phyloP scores from a whole-genome alignment of 1,140 invertebrate genomes.

The Cydia amplana region DNA sequence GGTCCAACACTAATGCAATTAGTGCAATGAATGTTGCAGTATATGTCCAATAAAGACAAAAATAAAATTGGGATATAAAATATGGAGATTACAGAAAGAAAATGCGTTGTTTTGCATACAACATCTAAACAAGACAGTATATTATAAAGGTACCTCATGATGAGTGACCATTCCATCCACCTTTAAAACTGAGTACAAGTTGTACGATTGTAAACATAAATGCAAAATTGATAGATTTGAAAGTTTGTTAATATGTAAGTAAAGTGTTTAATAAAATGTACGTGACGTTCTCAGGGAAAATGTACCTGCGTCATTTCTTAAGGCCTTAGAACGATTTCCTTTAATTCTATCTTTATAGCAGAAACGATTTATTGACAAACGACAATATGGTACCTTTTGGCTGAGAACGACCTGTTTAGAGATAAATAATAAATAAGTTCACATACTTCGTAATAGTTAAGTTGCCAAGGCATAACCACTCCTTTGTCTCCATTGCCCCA shows the following conservation, averaged over 20 bases:
- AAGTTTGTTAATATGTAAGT: not conserved
- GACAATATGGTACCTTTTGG: not conserved
- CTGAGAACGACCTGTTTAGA: slow-evolving; percentile 38
- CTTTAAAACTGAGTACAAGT: not conserved
- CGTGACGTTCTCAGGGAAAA: not conserved
- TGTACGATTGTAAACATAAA: not conserved
- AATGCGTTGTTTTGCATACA: not conserved
- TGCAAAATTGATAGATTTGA: not conserved
- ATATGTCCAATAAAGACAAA: not conserved
- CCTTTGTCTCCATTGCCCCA: slow-evolving; percentile 73
- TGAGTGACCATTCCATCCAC: not conserved
- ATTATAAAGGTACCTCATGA: not conserved
- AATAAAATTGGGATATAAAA: not conserved
- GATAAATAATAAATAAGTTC: slow-evolving; percentile 42
- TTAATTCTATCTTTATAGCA: not conserved
- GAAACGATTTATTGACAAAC: not conserved
- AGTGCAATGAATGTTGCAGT: not conserved
- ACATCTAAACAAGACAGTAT: not conserved
- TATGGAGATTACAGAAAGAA: not conserved
- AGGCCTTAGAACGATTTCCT: no score
- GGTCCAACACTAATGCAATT: not conserved
- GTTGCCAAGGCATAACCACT: slow-evolving; percentile 77
- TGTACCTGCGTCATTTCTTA: not conserved
- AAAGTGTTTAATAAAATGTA: not conserved
- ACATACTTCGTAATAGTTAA: slow-evolving; percentile 73